Conservation (phyloP, 2,797 vertebrate genomes). For the Tolypeutes matacus region DNA sequence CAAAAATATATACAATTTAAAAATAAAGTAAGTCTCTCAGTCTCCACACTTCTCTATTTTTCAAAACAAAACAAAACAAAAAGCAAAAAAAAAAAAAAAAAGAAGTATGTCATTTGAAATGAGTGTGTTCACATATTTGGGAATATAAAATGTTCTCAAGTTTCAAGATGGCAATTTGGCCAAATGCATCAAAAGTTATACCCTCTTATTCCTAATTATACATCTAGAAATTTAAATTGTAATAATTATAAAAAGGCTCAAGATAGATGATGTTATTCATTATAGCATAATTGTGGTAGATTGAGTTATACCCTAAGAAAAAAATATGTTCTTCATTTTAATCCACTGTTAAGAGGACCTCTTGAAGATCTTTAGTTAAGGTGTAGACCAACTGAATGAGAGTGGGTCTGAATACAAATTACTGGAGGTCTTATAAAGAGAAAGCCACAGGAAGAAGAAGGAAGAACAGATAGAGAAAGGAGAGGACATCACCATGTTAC, state of each 20-base stretch:
- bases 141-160: conserved; percentile 1
- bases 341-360: no score
- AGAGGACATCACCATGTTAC: no score
- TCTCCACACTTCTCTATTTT: neutral
- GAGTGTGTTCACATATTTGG: neutral
- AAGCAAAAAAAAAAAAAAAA: no score
- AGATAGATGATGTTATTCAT: neutral
- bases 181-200: neutral
- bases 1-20: neutral
- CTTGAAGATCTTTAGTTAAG: no score
- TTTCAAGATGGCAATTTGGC: neutral
- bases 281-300: neutral
- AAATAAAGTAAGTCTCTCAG: neutral
- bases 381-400: no score
- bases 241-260: conserved; percentile 33
- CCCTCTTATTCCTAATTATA: neutral
- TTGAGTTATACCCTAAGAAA: no score
- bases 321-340: no score
- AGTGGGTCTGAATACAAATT: no score
- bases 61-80: neutral
- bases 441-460: no score
- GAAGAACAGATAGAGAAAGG: no score
- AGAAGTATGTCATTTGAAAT: neutral
- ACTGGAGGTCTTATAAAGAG: no score
- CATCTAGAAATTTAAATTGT: neutral